phyloP scores from a whole-genome alignment of 2,113 vertebrate genomes.

The Hemiprocne comata region DNA sequence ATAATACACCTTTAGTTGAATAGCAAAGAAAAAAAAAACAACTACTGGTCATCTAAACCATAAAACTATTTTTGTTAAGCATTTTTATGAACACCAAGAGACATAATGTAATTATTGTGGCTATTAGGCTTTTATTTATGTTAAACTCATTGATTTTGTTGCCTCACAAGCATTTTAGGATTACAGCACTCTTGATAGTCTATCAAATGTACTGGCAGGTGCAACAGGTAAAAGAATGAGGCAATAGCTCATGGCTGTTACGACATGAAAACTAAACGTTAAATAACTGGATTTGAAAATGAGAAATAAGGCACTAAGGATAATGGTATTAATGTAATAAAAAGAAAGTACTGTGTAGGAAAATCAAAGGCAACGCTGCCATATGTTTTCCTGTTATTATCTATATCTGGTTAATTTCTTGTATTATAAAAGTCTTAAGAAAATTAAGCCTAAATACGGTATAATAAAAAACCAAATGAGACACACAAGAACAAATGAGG shows the following conservation, averaged over 20 bases:
- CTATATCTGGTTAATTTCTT: not conserved
- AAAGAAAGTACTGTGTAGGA: not conserved
- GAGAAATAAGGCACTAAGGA: not conserved
- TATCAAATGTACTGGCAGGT: not conserved
- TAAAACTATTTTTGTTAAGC: not conserved
- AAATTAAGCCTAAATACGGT: not conserved
- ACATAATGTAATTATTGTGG: not conserved
- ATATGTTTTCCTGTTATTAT: not conserved
- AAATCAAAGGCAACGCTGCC: constrained; percentile 1
- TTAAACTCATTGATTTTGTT: not conserved
- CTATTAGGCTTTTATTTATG: constrained; percentile 37
- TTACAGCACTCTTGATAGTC: not conserved
- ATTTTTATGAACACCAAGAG: constrained; percentile 27
- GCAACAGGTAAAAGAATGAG: not conserved
- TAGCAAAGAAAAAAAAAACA: not conserved
- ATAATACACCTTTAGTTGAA: not conserved
- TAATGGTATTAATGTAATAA: not conserved
- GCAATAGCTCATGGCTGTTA: not conserved
- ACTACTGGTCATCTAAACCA: not conserved
- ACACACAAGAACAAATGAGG: not conserved
- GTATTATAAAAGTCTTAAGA: not conserved
- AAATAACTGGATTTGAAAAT: constrained; percentile 21
- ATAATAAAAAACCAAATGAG: not conserved
- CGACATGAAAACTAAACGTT: not conserved
- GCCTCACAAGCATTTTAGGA: not conserved